Evolutionary conservation across 2,888 invertebrate species (phyloP).

Genomic region (Elmis aenea): DNA sequence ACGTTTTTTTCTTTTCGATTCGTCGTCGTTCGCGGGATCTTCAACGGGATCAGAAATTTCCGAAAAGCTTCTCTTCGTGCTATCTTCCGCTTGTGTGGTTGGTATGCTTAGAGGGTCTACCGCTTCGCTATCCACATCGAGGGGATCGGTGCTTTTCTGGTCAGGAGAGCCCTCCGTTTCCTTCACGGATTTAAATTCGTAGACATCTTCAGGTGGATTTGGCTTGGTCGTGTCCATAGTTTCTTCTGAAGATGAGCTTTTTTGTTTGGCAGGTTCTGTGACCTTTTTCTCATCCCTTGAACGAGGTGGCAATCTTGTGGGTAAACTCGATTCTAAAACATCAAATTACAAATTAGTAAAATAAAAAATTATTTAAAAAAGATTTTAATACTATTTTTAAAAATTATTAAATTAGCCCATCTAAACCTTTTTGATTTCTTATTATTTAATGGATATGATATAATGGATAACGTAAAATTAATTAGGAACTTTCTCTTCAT

Average conservation of each 20-base stretch:
- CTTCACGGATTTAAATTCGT: slow-evolving; percentile 56
- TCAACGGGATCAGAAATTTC: slow-evolving; percentile 53
- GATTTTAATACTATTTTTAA: background rate
- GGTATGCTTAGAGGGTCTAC: slow-evolving; percentile 34
- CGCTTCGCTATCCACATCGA: slow-evolving; percentile 39
- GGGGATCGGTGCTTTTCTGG: slow-evolving; percentile 33
- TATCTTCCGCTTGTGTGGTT: slow-evolving; percentile 35
- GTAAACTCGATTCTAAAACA: slow-evolving; percentile 46
- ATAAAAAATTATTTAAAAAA: background rate
- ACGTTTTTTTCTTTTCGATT: slow-evolving; percentile 66
- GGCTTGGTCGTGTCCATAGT: slow-evolving; percentile 33
- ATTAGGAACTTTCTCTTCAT: no score
- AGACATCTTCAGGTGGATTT: slow-evolving; percentile 48
- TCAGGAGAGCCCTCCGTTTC: slow-evolving; percentile 50
- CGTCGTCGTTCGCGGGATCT: slow-evolving; percentile 62
- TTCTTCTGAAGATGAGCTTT: slow-evolving; percentile 28
- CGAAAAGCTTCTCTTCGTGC: slow-evolving; percentile 47
- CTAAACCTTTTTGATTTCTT: no score
- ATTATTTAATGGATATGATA: no score
- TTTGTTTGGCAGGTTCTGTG: slow-evolving; percentile 32
- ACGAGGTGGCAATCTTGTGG: slow-evolving; percentile 44
- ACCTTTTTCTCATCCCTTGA: slow-evolving; percentile 57
- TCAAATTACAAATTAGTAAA: slow-evolving; percentile 4
- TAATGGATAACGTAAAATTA: no score
- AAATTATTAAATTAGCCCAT: no score